phyloP scores from a whole-genome alignment of 2,113 vertebrate genomes.

The Isurus oxyrinchus region DNA sequence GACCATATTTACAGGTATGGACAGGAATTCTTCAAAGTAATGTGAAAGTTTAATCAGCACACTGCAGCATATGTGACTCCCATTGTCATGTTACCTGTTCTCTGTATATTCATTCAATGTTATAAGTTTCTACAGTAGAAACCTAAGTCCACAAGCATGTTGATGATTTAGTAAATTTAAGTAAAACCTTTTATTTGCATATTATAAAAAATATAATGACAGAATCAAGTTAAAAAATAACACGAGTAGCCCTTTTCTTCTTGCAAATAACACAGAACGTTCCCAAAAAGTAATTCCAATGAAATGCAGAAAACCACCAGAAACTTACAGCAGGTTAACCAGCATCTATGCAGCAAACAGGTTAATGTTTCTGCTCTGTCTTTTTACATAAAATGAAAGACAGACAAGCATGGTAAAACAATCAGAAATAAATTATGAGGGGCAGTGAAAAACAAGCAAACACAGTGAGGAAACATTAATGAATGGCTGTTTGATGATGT shows the following conservation, averaged over 20 bases:
- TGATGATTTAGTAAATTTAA: not conserved
- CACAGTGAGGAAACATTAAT: not conserved
- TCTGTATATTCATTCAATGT: not conserved
- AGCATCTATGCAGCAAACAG: not conserved
- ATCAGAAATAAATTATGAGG: not conserved
- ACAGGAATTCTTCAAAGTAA: not conserved
- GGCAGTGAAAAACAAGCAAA: not conserved
- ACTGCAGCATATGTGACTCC: not conserved
- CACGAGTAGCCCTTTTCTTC: not conserved
- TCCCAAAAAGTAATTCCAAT: not conserved
- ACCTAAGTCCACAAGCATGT: not conserved
- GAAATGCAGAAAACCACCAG: not conserved
- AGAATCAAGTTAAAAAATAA: not conserved
- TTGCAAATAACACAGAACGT: not conserved
- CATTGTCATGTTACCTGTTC: not conserved
- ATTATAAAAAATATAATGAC: not conserved
- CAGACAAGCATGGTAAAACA: not conserved
- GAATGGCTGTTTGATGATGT: not conserved
- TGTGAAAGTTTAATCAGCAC: not conserved
- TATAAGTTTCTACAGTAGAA: not conserved
- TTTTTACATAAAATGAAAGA: not conserved
- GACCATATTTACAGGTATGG: not conserved
- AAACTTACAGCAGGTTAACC: not conserved
- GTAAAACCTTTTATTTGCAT: not conserved
- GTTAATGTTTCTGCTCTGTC: not conserved